Conservation (phyloP, 2,113 vertebrate species). For the Lamprotornis superbus region DNA sequence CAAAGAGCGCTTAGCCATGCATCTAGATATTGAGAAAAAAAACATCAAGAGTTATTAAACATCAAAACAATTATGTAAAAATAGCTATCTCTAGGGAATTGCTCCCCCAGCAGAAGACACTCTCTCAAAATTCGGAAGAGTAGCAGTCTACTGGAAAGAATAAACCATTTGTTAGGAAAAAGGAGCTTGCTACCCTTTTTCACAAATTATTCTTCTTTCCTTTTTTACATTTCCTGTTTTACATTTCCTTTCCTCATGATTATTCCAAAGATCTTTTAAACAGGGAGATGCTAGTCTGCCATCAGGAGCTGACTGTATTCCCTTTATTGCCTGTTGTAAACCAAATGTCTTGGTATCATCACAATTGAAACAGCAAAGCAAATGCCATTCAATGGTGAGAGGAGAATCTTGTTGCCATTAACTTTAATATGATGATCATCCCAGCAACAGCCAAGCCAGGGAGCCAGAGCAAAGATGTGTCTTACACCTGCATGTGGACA, state of each 20-base stretch:
- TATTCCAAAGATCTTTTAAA: background rate
- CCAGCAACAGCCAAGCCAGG: background rate
- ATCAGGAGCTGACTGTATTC: background rate
- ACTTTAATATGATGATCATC: background rate
- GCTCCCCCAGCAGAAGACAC: background rate
- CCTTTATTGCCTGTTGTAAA: background rate
- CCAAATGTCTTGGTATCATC: background rate
- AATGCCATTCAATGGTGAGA: background rate
- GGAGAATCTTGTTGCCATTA: background rate
- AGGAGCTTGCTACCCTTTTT: background rate
- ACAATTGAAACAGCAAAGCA: background rate
- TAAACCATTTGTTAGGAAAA: background rate
- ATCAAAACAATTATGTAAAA: background rate
- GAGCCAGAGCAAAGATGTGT: background rate
- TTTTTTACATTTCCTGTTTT: background rate
- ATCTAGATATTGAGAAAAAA: background rate
- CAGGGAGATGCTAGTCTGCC: background rate
- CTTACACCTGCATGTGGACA: fast-evolving
- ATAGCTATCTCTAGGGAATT: background rate
- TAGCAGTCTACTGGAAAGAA: background rate
- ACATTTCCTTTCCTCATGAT: background rate
- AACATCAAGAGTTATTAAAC: background rate
- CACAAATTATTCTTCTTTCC: background rate
- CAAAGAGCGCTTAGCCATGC: background rate
- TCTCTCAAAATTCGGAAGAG: background rate